Evolutionary conservation across 2,888 invertebrate genomes (phyloP).

Genomic region (Polymixis lichenea): DNA sequence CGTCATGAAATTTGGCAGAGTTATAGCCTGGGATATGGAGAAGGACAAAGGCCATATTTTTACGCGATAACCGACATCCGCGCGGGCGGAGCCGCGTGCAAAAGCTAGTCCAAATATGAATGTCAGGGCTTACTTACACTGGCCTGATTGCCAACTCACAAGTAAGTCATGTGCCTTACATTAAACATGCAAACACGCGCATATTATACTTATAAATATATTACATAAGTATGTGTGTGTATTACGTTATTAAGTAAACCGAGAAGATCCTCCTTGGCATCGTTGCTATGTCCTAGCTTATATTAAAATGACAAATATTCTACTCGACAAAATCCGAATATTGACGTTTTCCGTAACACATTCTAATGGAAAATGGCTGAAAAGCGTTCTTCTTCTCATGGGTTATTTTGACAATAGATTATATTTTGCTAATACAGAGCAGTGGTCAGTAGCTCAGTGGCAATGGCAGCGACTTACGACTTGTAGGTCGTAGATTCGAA

Average conservation of each 20-base stretch:
- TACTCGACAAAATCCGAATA: slow-evolving; percentile 22
- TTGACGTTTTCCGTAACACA: slow-evolving; percentile 17
- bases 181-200: not conserved
- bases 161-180: not conserved
- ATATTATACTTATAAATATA: not conserved
- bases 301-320: slow-evolving; percentile 52
- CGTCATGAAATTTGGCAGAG: too few relatives aligned
- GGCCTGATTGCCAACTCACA: not conserved
- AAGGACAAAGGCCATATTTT: too few relatives aligned
- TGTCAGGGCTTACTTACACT: too few relatives aligned
- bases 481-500: too few relatives aligned
- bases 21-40: too few relatives aligned
- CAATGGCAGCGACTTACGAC: too few relatives aligned
- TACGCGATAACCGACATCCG: too few relatives aligned
- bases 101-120: too few relatives aligned
- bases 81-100: too few relatives aligned
- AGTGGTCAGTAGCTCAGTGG: too few relatives aligned
- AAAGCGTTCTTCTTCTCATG: not conserved
- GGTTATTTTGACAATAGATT: not conserved
- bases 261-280: slow-evolving; percentile 57
- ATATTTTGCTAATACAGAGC: too few relatives aligned
- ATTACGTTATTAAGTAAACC: slow-evolving; percentile 49
- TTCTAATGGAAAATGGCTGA: not conserved
- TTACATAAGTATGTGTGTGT: slow-evolving; percentile 9
- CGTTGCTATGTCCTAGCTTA: slow-evolving; percentile 50